Conservation (phyloP, 1,140 invertebrate species). For the Bombus breviceps region DNA sequence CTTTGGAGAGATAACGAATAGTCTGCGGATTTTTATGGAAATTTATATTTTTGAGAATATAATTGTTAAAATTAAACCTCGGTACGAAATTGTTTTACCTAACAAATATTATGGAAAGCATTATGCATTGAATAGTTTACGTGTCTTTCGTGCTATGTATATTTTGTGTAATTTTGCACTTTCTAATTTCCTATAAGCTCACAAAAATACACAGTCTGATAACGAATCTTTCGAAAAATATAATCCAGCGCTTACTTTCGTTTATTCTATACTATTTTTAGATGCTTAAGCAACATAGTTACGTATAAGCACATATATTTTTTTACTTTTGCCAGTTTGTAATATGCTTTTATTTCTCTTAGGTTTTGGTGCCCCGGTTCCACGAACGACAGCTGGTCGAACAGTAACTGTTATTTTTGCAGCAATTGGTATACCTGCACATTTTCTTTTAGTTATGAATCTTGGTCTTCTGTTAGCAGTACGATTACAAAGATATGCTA, state of each 20-base stretch:
- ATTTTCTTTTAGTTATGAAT: constrained; percentile 86
- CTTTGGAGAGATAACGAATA: too few relatives aligned
- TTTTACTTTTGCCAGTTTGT: too few relatives aligned
- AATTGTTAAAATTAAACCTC: too few relatives aligned
- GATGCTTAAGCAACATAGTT: not conserved
- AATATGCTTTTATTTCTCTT: not conserved
- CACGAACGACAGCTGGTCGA: constrained; percentile 84
- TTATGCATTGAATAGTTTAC: too few relatives aligned
- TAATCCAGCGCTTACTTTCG: not conserved
- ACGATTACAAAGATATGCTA: constrained; percentile 80
- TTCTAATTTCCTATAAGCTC: too few relatives aligned
- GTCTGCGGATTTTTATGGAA: too few relatives aligned
- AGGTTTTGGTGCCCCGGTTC: constrained; percentile 86
- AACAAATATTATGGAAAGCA: too few relatives aligned
- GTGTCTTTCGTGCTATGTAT: too few relatives aligned
- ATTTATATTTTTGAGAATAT: too few relatives aligned
- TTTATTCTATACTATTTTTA: not conserved
- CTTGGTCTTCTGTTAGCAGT: constrained; percentile 84
- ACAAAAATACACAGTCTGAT: not conserved
- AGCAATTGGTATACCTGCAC: constrained; percentile 84
- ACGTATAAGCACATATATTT: too few relatives aligned
- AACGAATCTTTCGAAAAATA: not conserved
- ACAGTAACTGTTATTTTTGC: constrained; percentile 84
- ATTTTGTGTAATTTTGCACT: too few relatives aligned
- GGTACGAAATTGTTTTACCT: too few relatives aligned